Evolutionary conservation across 2,113 vertebrate genomes (phyloP).

Genomic region (Crotophaga sulcirostris): DNA sequence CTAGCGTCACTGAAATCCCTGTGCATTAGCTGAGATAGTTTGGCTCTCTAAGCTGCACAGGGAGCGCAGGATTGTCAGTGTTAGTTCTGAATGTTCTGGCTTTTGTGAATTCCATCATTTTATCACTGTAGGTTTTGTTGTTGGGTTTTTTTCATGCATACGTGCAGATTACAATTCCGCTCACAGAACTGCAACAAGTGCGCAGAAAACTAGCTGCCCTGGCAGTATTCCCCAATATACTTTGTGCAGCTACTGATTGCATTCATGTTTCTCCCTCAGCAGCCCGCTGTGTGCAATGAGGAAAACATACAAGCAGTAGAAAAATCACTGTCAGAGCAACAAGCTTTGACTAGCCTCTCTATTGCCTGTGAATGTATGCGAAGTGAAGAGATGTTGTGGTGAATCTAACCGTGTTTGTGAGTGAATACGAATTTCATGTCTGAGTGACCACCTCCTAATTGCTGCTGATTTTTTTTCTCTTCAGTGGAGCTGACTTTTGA

Average conservation of each 20-base stretch:
- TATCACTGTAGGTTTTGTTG: background rate
- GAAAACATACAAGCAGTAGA: background rate
- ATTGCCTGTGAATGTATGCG: background rate
- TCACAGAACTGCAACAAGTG: slow-evolving; percentile 3
- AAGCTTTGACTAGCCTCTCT: background rate
- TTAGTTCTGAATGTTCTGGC: background rate
- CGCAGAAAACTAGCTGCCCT: background rate
- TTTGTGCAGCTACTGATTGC: background rate
- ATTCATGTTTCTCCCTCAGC: background rate
- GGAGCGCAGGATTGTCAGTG: background rate
- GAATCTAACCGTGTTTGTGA: background rate
- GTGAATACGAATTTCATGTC: background rate
- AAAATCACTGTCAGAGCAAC: background rate
- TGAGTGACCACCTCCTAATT: background rate
- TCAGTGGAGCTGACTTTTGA: background rate
- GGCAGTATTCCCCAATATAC: background rate
- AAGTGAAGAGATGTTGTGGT: background rate
- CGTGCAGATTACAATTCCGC: background rate
- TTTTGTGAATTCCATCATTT: background rate
- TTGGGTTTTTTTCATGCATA: accelerated
- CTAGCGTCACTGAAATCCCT: background rate
- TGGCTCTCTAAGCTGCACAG: background rate
- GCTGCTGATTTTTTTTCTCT: background rate
- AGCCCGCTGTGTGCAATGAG: background rate
- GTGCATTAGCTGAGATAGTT: background rate